Percentiles rank a stretch among this genome's conserved stretches.
phyloP scores from a whole-genome alignment of 2,888 invertebrate genomes.

The Hyposoter dolosus region DNA sequence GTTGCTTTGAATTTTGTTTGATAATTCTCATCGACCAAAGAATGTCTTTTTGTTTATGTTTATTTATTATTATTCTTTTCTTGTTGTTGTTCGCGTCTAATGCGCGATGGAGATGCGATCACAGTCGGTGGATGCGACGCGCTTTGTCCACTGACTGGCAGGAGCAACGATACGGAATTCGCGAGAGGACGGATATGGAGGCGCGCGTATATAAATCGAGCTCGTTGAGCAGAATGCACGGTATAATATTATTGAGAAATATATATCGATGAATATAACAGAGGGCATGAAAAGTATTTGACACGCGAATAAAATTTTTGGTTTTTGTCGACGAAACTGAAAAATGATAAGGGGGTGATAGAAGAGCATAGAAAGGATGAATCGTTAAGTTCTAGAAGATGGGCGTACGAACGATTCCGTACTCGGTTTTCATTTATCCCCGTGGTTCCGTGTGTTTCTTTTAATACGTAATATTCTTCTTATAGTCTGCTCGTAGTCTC shows the following conservation, averaged over 20 bases:
- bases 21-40: slow-evolving; percentile 20
- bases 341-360: neutral
- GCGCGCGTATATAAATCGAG: neutral
- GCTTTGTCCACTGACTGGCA: neutral
- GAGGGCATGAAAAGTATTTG: slow-evolving; percentile 5
- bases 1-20: slow-evolving; percentile 4
- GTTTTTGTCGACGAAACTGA: neutral
- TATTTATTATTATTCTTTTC: neutral
- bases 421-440: neutral
- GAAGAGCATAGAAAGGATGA: slow-evolving; percentile 10
- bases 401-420: slow-evolving; percentile 2
- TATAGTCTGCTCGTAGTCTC: slow-evolving; percentile 28
- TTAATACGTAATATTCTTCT: slow-evolving; percentile 15
- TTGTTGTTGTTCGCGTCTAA: neutral
- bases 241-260: neutral
- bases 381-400: neutral
- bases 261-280: slow-evolving; percentile 9
- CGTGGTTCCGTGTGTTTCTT: slow-evolving; percentile 8
- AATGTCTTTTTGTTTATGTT: slow-evolving; percentile 22
- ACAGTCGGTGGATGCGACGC: slow-evolving; percentile 1
- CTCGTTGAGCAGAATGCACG: slow-evolving; percentile 17
- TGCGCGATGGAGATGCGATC: neutral
- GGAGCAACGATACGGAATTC: slow-evolving; percentile 21
- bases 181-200: slow-evolving; percentile 17
- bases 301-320: slow-evolving; percentile 1